Conservation (phyloP, 2,888 invertebrate genomes). For the Ochropleura plecta region DNA sequence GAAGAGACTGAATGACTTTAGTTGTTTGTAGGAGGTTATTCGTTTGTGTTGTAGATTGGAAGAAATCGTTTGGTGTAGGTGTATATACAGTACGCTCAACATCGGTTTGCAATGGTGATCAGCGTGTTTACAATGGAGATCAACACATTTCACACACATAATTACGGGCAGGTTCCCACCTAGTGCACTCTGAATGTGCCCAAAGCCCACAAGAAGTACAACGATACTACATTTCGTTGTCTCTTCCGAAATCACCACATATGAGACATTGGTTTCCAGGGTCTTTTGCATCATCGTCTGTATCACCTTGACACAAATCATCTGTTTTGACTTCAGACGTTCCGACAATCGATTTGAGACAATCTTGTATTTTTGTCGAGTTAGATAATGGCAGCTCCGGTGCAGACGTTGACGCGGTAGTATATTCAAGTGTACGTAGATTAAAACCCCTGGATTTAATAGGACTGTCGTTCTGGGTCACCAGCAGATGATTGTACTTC, state of each 20-base stretch:
- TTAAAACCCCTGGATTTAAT: no score
- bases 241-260: background rate
- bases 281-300: background rate
- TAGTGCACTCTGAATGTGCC: background rate
- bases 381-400: no score
- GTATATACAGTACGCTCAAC: no score
- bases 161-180: background rate
- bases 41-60: background rate
- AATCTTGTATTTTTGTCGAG: no score
- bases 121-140: background rate
- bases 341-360: no score
- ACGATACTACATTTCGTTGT: background rate
- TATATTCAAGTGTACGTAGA: no score
- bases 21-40: background rate
- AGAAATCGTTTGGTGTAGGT: no score
- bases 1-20: background rate
- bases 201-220: background rate
- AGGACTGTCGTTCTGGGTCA: no score
- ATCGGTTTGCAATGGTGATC: background rate
- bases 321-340: no score
- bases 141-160: background rate
- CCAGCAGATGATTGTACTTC: no score
- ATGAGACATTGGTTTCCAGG: background rate
- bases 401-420: no score
- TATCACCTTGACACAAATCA: no score